Conservation (phyloP, 1,140 invertebrate species). For the Bombus impatiens region DNA sequence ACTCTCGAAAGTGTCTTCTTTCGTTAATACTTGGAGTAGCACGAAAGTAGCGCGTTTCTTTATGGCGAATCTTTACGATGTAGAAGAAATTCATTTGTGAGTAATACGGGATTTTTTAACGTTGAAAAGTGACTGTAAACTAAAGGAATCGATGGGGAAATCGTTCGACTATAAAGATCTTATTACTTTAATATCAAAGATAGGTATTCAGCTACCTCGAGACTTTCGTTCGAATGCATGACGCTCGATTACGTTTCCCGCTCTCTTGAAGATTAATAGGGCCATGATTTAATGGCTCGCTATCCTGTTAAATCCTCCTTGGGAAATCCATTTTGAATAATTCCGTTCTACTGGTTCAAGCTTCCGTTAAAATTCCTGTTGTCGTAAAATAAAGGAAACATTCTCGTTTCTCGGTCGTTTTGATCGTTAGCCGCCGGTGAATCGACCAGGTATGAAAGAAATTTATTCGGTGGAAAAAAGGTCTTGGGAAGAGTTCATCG, state of each 20-base stretch:
- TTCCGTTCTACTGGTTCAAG: background rate
- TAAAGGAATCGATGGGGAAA: background rate
- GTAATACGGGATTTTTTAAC: background rate
- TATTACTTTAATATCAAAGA: conserved; percentile 33
- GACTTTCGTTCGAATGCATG: conserved; percentile 22
- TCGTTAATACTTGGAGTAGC: background rate
- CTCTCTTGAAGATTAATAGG: conserved; percentile 47
- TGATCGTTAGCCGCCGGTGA: background rate
- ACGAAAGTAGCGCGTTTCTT: background rate
- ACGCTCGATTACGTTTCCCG: conserved; percentile 38
- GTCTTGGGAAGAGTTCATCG: background rate
- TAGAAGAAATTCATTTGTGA: background rate
- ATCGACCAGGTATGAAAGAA: background rate
- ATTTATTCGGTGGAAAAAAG: background rate
- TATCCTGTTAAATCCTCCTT: conserved; percentile 23
- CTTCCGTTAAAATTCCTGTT: background rate
- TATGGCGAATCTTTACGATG: background rate
- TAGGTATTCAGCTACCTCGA: conserved; percentile 13
- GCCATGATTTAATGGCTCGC: conserved; percentile 43
- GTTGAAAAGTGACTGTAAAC: background rate
- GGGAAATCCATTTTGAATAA: conserved; percentile 28
- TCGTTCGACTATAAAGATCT: conserved; percentile 19
- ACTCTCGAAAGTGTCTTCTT: conserved; percentile 12
- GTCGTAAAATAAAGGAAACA: conserved; percentile 28
- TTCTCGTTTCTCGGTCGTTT: background rate